Evolutionary conservation across 1,140 invertebrate genomes (phyloP).

Genomic region (Brevipalpus yothersi): DNA sequence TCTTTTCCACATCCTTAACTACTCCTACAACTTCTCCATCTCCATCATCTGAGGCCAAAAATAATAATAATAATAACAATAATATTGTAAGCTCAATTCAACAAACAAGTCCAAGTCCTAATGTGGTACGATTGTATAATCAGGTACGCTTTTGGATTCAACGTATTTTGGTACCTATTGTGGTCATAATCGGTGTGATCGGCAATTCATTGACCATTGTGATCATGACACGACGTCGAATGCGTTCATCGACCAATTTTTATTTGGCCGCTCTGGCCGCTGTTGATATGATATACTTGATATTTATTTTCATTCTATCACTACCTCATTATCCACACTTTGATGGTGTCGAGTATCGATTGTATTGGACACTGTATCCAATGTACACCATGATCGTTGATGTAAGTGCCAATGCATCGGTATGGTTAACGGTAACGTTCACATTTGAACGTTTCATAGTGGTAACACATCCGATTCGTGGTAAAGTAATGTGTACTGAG

Average conservation of each 20-base stretch:
- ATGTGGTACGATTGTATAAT: not conserved
- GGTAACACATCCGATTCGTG: slow-evolving; percentile 44
- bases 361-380: slow-evolving; percentile 27
- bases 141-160: slow-evolving; percentile 33
- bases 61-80: too few species aligned
- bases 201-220: slow-evolving; percentile 44
- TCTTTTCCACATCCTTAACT: too few species aligned
- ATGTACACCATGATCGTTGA: slow-evolving; percentile 34
- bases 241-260: slow-evolving; percentile 44
- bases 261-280: slow-evolving; percentile 45
- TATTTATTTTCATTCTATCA: slow-evolving; percentile 36
- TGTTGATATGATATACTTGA: slow-evolving; percentile 40
- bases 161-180: slow-evolving; percentile 37
- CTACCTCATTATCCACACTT: slow-evolving; percentile 31
- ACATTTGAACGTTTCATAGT: slow-evolving; percentile 43
- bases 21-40: too few species aligned
- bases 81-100: too few species aligned
- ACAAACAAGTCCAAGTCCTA: too few species aligned
- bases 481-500: slow-evolving; percentile 40
- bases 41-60: too few species aligned
- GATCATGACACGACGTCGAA: slow-evolving; percentile 41
- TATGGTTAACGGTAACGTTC: slow-evolving; percentile 50
- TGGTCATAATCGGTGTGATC: slow-evolving; percentile 36
- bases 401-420: slow-evolving; percentile 37
- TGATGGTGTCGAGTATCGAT: slow-evolving; percentile 20